Percentiles rank a stretch among this genome's conserved stretches.
phyloP scores from a whole-genome alignment of 2,888 invertebrate species.

The Drosophila merina region DNA sequence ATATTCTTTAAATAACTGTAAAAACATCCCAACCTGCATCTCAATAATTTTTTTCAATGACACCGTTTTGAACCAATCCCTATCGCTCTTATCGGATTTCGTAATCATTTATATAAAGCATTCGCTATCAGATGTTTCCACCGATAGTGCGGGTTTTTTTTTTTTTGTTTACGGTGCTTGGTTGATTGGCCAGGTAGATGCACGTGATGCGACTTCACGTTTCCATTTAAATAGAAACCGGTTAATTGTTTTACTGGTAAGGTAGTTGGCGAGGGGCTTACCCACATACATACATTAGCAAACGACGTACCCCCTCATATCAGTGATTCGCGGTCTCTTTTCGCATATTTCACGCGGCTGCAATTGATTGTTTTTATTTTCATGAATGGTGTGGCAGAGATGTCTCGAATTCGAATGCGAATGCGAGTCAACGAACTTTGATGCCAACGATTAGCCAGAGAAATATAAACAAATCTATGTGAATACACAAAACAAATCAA shows the following conservation, averaged over 20 bases:
- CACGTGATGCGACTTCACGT: constrained; percentile 43
- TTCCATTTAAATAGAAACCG: constrained; percentile 34
- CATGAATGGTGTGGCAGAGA: constrained; percentile 21
- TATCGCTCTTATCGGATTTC: background rate
- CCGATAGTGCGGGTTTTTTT: constrained; percentile 9
- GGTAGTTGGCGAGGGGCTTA: constrained; percentile 10
- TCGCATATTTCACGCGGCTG: constrained; percentile 18
- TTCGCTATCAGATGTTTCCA: constrained; percentile 18
- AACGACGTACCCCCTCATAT: constrained; percentile 12
- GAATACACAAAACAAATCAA: constrained; percentile 34
- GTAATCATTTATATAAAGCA: constrained; percentile 2
- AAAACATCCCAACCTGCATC: no score
- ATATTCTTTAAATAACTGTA: no score
- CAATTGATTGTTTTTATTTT: constrained; percentile 23
- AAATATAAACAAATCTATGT: constrained; percentile 50
- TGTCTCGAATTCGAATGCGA: constrained; percentile 22
- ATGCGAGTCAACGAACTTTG: constrained; percentile 48
- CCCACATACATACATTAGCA: constrained; percentile 1
- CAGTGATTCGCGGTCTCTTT: constrained; percentile 4
- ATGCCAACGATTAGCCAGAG: constrained; percentile 41
- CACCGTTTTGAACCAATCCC: no score
- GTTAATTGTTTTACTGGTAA: constrained; percentile 34
- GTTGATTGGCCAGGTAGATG: constrained; percentile 16
- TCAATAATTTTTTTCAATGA: no score
- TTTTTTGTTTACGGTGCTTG: background rate